Conservation (phyloP, 2,113 vertebrate genomes). For the Bubo scandiacus region DNA sequence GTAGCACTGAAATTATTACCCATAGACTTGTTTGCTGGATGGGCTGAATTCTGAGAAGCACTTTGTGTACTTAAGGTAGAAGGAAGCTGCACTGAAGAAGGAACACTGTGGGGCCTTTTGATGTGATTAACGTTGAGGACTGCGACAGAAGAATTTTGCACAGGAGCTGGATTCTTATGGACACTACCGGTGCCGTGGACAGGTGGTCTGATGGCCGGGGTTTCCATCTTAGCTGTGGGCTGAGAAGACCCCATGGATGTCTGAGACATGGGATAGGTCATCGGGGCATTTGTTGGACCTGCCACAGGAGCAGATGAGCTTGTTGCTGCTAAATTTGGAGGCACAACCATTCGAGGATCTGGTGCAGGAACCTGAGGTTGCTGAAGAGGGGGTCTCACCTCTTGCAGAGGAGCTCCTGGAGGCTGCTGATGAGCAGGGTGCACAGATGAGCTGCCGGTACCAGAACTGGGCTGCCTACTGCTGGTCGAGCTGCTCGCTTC, state of each 20-base stretch:
- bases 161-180: constrained; percentile 81
- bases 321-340: constrained; percentile 60
- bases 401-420: constrained; percentile 71
- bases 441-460: constrained; percentile 61
- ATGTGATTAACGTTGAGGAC: constrained; percentile 79
- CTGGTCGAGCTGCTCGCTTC: constrained; percentile 49
- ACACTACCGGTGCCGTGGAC: constrained; percentile 57
- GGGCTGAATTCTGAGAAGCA: constrained; percentile 92
- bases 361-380: constrained; percentile 79
- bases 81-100: constrained; percentile 88
- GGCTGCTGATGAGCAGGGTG: constrained; percentile 75
- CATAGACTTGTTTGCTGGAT: constrained; percentile 83
- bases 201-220: constrained; percentile 71
- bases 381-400: constrained; percentile 74
- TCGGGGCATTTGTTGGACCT: constrained; percentile 65
- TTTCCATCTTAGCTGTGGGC: constrained; percentile 79
- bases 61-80: constrained; percentile 94
- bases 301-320: constrained; percentile 70
- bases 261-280: constrained; percentile 84
- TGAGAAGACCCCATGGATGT: constrained; percentile 76
- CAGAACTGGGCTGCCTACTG: constrained; percentile 66
- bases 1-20: constrained; percentile 89
- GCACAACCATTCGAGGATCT: constrained; percentile 78
- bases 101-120: constrained; percentile 84
- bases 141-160: constrained; percentile 75